A percentile compares a stretch with the other conserved stretches of the same genome.
These are phyloP conservation scores for Rhea pennata DNA, from an alignment of 2,113 vertebrate genomes.

Conservation along the genomic window DNA sequence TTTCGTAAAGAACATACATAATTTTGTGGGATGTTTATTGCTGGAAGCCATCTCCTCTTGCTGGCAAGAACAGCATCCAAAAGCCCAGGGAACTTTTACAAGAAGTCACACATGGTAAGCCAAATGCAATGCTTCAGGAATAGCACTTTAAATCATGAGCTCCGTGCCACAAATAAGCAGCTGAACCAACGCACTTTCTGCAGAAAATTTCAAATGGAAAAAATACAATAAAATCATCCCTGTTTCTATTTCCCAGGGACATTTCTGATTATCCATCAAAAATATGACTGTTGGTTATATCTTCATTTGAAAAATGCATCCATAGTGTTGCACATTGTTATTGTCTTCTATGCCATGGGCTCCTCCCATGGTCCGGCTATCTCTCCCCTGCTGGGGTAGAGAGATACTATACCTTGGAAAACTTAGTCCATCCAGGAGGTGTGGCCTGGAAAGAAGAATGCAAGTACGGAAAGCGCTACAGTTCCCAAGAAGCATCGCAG, in stretches of 20 bases:
- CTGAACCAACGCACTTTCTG: background rate
- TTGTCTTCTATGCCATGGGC: background rate
- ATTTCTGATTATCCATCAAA: background rate
- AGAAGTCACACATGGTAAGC: conserved; percentile 64
- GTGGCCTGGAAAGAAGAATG: background rate
- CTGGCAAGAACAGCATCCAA: conserved; percentile 53
- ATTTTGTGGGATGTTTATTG: conserved; percentile 76
- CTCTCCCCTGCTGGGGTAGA: background rate
- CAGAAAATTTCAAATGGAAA: conserved; percentile 37
- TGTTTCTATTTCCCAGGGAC: background rate
- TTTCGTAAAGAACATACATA: conserved; percentile 78
- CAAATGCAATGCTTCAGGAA: conserved; percentile 65
- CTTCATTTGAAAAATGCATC: background rate
- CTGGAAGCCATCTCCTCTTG: conserved; percentile 59
- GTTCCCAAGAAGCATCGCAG: background rate
- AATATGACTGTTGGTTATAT: background rate
- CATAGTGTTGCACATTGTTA: background rate
- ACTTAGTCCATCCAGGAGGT: background rate
- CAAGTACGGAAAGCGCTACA: background rate
- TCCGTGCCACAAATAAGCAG: background rate
- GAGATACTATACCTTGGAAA: background rate
- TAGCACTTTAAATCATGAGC: conserved; percentile 7
- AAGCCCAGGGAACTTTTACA: conserved; percentile 38
- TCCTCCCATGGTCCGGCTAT: background rate
- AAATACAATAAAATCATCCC: background rate